A percentile compares a stretch with the other conserved stretches of the same genome.
These are phyloP conservation scores for Cisticola juncidis DNA, from an alignment of 2,113 vertebrate genomes.

Conservation along the genomic window DNA sequence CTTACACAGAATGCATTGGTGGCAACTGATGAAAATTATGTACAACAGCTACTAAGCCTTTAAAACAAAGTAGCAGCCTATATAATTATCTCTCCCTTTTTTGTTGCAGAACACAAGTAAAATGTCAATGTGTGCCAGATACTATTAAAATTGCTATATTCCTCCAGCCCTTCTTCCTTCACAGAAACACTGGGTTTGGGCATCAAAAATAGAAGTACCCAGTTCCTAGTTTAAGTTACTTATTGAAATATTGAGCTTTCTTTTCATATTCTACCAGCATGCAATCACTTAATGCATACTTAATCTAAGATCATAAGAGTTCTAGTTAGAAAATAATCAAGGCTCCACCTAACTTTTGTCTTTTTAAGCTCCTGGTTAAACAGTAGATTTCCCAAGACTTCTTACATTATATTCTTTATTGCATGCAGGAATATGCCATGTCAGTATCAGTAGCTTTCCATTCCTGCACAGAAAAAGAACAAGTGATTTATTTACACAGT, in stretches of 20 bases:
- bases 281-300: neutral
- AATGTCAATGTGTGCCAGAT: neutral
- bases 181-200: neutral
- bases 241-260: neutral
- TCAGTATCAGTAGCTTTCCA: neutral
- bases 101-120: neutral
- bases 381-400: neutral
- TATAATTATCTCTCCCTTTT: neutral
- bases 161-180: neutral
- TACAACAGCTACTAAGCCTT: neutral
- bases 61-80: neutral
- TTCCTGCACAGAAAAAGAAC: neutral
- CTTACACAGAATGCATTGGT: neutral
- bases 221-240: neutral
- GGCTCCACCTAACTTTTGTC: neutral
- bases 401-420: neutral
- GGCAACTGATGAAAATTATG: neutral
- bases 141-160: neutral
- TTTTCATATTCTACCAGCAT: neutral
- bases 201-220: neutral
- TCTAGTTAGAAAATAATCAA: neutral
- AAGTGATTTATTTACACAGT: neutral
- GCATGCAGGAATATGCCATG: neutral
- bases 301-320: neutral
- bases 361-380: neutral